These are phyloP conservation scores for Gymnosoma rotundatum DNA, from an alignment of 2,888 invertebrate species.

Conservation along the genomic window DNA sequence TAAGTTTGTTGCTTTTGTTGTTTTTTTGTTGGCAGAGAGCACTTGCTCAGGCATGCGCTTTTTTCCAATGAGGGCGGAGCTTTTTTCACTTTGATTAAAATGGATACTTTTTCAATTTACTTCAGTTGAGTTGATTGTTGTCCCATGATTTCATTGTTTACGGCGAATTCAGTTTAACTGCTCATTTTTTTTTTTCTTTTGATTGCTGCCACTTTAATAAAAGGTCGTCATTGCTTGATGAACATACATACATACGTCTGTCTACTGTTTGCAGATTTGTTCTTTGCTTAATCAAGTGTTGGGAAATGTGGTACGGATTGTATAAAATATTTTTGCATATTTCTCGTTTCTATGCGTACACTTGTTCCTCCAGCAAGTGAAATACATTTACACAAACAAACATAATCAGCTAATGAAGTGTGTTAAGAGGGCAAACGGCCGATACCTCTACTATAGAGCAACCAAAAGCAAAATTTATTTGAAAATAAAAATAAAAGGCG, in stretches of 20 bases:
- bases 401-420: constrained; percentile 78
- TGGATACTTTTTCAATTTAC: constrained; percentile 29
- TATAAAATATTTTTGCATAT: constrained; percentile 23
- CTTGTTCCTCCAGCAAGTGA: no score
- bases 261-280: constrained; percentile 62
- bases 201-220: constrained; percentile 1
- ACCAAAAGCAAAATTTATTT: constrained; percentile 20
- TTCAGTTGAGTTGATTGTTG: constrained; percentile 5
- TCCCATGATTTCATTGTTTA: constrained; percentile 34
- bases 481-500: constrained; percentile 46
- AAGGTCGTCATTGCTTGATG: constrained; percentile 29
- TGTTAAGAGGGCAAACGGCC: constrained; percentile 80
- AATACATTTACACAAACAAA: no score
- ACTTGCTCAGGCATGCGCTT: constrained; percentile 61
- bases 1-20: constrained; percentile 1
- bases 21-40: constrained; percentile 2
- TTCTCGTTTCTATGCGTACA: not conserved
- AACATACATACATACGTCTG: constrained; percentile 25
- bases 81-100: constrained; percentile 19
- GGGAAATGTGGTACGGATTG: constrained; percentile 10
- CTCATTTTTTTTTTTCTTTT: constrained; percentile 1
- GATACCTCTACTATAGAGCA: constrained; percentile 27
- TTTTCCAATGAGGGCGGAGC: constrained; percentile 56
- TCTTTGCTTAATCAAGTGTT: constrained; percentile 54
- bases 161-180: constrained; percentile 48